Base-by-base conservation (phyloP, 1,140 invertebrate genomes). In the Lordiphosa clarofinis region DNA sequence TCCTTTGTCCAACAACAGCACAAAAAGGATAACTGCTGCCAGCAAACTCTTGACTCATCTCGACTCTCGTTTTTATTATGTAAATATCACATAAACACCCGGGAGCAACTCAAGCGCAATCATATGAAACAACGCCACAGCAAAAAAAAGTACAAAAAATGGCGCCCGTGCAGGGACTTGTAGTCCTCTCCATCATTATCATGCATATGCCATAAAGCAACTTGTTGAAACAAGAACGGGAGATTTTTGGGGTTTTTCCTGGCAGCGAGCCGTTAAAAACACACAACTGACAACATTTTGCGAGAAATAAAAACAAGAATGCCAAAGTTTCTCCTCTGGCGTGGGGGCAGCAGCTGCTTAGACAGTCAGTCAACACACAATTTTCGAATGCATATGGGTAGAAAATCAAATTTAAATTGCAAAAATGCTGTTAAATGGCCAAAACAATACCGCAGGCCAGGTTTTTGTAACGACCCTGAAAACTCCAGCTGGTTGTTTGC, bases 151-250 rank as follows among this genome's bases (percentile, higher is more conserved):
- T 11, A 12, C 11, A 46, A 39, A 61, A 66, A 82, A 71, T 56
- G 57, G 39, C 62, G 49, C 49, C 56, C 46, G 49, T 48, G 39
- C 47, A 28, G 49, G 56, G 56, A 68, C 56, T 42, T 37, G 54
- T 39, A 47, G 28, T 39, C 11, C 67, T 54, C 59, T 62, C 44
- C 79, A 65, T 86, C 79, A 86, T 86, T 86, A 86, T 81, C 81
- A 86, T 86, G 81, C 81, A 86, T 86, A 81, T 86, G 74, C 79
- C 79, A 86, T 86, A 86, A 86, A 81, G 74, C 79, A 78, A 86
- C 79, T 86, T 86, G 81, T 86, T 86, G 79, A 79, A 74, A 62
- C 69, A 38, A 57, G 40, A 37, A 48, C 9, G 43, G 49, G 7
- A 24, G 38, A 24, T 5, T 12, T 38, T 11, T 3, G 12, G 10